Conservation (phyloP, 2,797 vertebrate species). For the Astyanax mexicanus region DNA sequence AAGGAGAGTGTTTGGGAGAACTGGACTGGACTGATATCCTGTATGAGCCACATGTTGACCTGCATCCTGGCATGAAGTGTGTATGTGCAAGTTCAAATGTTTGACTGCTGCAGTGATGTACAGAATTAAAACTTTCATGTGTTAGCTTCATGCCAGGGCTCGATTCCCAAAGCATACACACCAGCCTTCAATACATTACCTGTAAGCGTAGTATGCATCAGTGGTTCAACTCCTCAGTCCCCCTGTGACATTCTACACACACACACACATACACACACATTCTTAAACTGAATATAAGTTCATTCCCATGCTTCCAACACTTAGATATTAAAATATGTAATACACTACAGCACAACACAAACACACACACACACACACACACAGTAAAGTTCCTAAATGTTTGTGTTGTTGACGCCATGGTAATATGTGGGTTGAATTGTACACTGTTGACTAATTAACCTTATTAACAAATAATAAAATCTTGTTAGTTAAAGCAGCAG, state of each 20-base stretch:
- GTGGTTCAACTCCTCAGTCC: slow-evolving; percentile 28
- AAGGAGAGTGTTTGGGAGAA: slow-evolving; percentile 80
- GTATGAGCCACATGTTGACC: slow-evolving; percentile 61
- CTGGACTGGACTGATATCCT: slow-evolving; percentile 80
- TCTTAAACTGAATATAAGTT: neutral
- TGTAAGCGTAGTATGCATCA: slow-evolving; percentile 26
- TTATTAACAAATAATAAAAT: slow-evolving; percentile 81
- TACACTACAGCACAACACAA: slow-evolving; percentile 69
- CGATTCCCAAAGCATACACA: slow-evolving; percentile 51
- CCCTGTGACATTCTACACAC: slow-evolving; percentile 49
- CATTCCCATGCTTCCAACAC: slow-evolving; percentile 61
- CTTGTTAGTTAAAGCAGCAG: slow-evolving; percentile 83
- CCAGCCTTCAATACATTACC: slow-evolving; percentile 49
- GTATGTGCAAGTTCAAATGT: slow-evolving; percentile 25
- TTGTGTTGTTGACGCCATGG: slow-evolving; percentile 84
- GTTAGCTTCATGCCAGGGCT: slow-evolving; percentile 42
- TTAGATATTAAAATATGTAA: slow-evolving; percentile 61
- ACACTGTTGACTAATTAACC: slow-evolving; percentile 84
- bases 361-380: slow-evolving; percentile 71
- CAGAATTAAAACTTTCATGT: slow-evolving; percentile 42
- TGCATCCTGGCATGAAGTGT: slow-evolving; percentile 54
- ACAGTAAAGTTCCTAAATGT: slow-evolving; percentile 85
- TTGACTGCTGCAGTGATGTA: slow-evolving; percentile 43
- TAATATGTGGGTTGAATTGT: slow-evolving; percentile 85
- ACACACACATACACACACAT: slow-evolving; percentile 56